Conservation (phyloP, 2,797 vertebrate species). For the Cheirogaleus major region DNA sequence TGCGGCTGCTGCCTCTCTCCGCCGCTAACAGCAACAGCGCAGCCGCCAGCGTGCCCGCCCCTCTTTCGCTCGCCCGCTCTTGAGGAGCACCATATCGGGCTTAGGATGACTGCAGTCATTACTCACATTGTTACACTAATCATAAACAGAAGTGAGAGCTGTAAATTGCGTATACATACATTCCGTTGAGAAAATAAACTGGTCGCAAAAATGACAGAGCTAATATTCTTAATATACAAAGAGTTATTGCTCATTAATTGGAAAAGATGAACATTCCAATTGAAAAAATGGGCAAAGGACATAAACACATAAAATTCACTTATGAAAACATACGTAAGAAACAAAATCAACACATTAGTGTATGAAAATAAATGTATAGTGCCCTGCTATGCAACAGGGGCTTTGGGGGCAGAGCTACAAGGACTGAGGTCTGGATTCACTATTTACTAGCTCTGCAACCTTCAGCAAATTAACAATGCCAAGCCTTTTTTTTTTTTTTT, state of each 20-base stretch:
- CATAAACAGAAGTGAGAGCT: background rate
- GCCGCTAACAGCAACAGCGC: background rate
- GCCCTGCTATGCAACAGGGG: background rate
- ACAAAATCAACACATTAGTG: background rate
- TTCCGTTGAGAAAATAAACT: background rate
- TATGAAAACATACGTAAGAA: background rate
- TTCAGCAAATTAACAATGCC: background rate
- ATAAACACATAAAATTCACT: background rate
- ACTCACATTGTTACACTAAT: background rate
- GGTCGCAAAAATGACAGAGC: background rate
- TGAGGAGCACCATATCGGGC: background rate
- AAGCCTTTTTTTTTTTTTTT: background rate
- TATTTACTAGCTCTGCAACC: background rate
- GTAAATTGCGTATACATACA: background rate
- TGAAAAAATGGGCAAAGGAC: background rate
- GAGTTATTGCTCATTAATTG: background rate
- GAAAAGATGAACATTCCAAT: background rate
- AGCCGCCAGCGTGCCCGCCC: accelerated
- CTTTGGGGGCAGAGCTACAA: background rate
- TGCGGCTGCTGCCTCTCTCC: background rate
- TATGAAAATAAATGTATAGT: background rate
- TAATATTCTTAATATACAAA: background rate
- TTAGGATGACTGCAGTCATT: background rate
- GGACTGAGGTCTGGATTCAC: background rate
- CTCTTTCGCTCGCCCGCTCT: background rate